These are phyloP conservation scores for Stenolophus ochropezus DNA, from an alignment of 2,888 invertebrate genomes.

Conservation along the genomic window DNA sequence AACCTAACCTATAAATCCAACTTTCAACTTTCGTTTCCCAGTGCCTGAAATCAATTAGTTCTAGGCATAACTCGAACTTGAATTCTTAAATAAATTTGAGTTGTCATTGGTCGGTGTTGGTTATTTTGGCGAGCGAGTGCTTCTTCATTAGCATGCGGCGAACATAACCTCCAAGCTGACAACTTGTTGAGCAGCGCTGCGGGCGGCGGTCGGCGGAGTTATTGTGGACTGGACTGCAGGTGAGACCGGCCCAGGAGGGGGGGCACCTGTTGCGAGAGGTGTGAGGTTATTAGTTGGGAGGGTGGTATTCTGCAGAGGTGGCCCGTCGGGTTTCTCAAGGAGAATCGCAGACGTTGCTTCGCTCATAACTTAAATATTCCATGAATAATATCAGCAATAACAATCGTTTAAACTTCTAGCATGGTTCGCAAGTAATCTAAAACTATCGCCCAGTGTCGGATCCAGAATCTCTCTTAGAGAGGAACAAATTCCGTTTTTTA, in stretches of 20 bases:
- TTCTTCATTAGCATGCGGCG: constrained; percentile 55
- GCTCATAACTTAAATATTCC: no score
- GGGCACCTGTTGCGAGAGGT: constrained; percentile 37
- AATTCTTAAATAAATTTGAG: not conserved
- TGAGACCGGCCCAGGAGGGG: not conserved
- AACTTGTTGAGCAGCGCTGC: constrained; percentile 59
- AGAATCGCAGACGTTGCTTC: no score
- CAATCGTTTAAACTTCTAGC: no score
- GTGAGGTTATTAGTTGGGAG: constrained; percentile 36
- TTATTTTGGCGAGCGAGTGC: constrained; percentile 8
- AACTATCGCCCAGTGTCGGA: no score
- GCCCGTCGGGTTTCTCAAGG: not conserved
- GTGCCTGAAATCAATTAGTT: constrained; percentile 25
- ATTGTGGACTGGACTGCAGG: constrained; percentile 40
- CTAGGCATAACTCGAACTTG: not conserved
- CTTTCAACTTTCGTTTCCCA: constrained; percentile 20
- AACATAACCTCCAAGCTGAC: constrained; percentile 48
- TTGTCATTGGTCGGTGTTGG: not conserved
- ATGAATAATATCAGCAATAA: no score
- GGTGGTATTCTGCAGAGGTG: not conserved
- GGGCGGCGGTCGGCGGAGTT: constrained; percentile 47
- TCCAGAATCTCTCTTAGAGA: no score
- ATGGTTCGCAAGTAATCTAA: no score
- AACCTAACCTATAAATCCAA: not conserved
- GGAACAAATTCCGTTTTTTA: no score